Evolutionary conservation across 2,797 vertebrate genomes (phyloP).

Genomic region (Psittacula derbiana): DNA sequence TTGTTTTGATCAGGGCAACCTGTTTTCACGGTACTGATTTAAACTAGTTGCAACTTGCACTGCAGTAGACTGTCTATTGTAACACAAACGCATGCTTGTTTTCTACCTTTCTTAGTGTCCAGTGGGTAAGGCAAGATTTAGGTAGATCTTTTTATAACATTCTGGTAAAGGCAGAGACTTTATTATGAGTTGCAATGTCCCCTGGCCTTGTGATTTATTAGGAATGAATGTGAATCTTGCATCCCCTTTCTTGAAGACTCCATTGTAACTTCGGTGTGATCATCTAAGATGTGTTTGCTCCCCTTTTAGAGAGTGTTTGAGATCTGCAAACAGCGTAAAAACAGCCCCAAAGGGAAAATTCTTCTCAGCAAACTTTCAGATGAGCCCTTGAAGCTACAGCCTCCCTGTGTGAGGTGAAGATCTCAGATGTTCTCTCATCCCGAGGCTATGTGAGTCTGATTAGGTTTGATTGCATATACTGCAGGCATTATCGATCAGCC

Average conservation of each 20-base stretch:
- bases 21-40: background rate
- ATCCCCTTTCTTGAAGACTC: background rate
- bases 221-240: background rate
- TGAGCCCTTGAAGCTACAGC: conserved; percentile 20
- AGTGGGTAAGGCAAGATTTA: background rate
- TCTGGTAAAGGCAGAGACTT: background rate
- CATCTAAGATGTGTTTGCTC: background rate
- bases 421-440: conserved; percentile 56
- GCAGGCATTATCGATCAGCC: conserved; percentile 72
- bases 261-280: background rate
- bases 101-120: background rate
- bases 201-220: background rate
- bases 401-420: conserved; percentile 18
- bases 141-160: background rate
- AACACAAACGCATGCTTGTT: background rate
- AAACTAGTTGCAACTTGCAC: background rate
- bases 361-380: background rate
- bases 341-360: conserved; percentile 2
- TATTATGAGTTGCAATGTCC: background rate
- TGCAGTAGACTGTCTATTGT: background rate
- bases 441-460: conserved; percentile 58
- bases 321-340: background rate
- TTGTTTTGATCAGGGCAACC: background rate
- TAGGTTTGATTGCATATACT: conserved; percentile 71
- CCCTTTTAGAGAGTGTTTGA: background rate